A percentile compares a stretch with the other conserved stretches of the same genome.
Conservation (phyloP, 2,888 invertebrate genomes). For the Nephrotoma appendiculata region DNA sequence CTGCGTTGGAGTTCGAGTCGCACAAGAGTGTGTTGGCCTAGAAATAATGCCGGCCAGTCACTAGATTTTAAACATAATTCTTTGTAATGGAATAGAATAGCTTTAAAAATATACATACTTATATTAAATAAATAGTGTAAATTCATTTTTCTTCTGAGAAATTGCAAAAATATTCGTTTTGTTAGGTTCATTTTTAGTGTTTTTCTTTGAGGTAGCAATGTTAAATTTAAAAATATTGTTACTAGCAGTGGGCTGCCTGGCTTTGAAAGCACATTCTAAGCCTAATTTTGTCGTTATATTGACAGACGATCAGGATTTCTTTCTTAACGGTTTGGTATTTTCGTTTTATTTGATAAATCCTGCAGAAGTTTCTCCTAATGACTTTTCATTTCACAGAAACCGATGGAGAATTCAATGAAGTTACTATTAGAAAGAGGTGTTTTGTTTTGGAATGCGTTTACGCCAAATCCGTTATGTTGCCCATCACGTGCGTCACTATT, state of each 20-base stretch:
- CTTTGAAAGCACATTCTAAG: neutral
- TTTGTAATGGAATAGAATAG: neutral
- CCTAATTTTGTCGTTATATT: conserved; percentile 68
- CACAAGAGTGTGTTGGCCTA: conserved; percentile 60
- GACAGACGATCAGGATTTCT: conserved; percentile 75
- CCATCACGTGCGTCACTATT: conserved; percentile 79
- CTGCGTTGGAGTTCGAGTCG: conserved; percentile 59
- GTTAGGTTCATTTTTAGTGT: too few relatives aligned
- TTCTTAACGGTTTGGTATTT: conserved; percentile 59
- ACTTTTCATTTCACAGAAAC: conserved; percentile 37
- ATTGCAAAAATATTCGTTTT: neutral
- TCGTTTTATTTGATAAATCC: conserved; percentile 19
- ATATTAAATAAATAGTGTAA: neutral
- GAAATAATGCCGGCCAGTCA: conserved; percentile 45
- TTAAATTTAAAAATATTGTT: neutral
- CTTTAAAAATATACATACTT: neutral
- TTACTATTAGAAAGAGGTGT: conserved; percentile 49
- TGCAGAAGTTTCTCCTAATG: conserved; percentile 24
- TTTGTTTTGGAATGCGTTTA: conserved; percentile 66
- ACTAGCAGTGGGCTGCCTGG: neutral
- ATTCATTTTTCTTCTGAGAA: neutral
- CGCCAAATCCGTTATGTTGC: conserved; percentile 74
- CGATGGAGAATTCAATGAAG: conserved; percentile 47
- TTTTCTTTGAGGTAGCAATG: neutral
- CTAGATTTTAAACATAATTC: neutral